phyloP scores from a whole-genome alignment of 2,113 vertebrate genomes.

The Thalassarche chlororhynchos region DNA sequence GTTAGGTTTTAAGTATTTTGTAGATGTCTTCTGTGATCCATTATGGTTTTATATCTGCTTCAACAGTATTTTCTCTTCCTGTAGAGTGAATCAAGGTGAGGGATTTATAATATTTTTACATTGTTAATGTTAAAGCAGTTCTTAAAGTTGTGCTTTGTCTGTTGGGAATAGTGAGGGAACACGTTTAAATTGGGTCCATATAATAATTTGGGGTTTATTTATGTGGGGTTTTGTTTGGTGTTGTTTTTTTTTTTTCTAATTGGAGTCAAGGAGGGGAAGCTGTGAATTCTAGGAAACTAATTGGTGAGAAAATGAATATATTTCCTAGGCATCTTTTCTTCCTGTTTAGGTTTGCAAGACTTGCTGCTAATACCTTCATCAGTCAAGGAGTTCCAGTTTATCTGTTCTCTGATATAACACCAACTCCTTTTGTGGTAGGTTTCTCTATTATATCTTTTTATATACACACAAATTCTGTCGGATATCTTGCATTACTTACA shows the following conservation, averaged over 20 bases:
- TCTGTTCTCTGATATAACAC: slow-evolving; percentile 90
- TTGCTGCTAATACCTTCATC: slow-evolving; percentile 88
- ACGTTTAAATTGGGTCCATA: background rate
- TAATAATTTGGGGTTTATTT: background rate
- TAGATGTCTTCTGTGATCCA: background rate
- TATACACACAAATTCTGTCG: background rate
- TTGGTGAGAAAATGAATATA: background rate
- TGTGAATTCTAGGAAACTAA: background rate
- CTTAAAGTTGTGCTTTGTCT: background rate
- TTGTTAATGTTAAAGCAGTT: background rate
- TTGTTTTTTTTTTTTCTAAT: background rate
- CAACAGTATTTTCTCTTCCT: background rate
- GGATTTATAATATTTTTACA: background rate
- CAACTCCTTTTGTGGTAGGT: slow-evolving; percentile 96
- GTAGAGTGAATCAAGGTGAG: background rate
- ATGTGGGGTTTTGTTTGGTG: background rate
- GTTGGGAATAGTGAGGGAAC: background rate
- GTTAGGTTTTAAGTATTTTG: background rate
- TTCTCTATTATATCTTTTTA: background rate
- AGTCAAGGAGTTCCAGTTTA: slow-evolving; percentile 88
- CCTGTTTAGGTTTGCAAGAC: slow-evolving; percentile 81
- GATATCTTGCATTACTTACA: background rate
- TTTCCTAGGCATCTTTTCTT: background rate
- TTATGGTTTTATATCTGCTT: background rate
- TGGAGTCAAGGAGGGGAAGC: background rate